phyloP scores from a whole-genome alignment of 1,140 invertebrate genomes.

The Atta cephalotes region DNA sequence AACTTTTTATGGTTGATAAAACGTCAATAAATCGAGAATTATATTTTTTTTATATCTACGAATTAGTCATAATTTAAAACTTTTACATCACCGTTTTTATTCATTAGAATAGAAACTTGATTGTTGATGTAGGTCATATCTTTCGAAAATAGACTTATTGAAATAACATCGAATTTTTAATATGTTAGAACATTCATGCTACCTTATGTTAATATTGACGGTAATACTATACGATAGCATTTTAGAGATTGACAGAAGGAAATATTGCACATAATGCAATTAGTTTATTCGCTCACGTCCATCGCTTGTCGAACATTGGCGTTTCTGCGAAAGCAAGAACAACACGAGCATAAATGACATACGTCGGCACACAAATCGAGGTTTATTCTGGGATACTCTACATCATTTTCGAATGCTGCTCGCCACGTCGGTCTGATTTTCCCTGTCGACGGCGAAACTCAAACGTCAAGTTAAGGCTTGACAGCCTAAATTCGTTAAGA shows the following conservation, averaged over 20 bases:
- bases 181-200: not conserved
- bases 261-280: constrained; percentile 2
- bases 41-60: not conserved
- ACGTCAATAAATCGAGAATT: not conserved
- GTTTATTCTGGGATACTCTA: constrained; percentile 59
- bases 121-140: not conserved
- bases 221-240: not conserved
- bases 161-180: not conserved
- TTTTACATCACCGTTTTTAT: not conserved
- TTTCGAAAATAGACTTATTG: not conserved
- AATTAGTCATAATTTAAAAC: not conserved
- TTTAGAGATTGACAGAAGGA: not conserved
- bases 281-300: not conserved
- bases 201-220: not conserved
- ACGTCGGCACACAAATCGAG: constrained; percentile 19
- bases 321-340: not conserved
- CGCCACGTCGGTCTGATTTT: constrained; percentile 34
- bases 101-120: not conserved
- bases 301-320: not conserved
- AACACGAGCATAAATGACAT: not conserved
- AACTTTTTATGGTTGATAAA: not conserved
- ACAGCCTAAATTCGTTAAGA: constrained; percentile 83
- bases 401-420: constrained; percentile 41
- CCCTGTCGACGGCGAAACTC: constrained; percentile 76
- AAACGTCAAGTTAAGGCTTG: constrained; percentile 81